phyloP scores from a whole-genome alignment of 2,797 vertebrate species.

The Thripadectes ignobilis region DNA sequence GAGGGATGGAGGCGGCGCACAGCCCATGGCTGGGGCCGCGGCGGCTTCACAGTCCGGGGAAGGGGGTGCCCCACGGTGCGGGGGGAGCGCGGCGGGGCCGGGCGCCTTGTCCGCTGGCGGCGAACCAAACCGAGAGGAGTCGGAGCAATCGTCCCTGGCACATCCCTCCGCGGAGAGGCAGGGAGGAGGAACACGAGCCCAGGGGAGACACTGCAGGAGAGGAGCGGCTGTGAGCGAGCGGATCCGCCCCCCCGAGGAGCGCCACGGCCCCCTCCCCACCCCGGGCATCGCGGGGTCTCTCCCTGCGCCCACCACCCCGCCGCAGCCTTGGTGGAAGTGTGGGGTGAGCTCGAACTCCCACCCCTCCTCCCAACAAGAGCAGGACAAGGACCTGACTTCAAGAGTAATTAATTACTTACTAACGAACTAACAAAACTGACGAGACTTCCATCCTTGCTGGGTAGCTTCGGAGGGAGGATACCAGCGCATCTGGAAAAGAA shows the following conservation, averaged over 20 bases:
- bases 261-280: not conserved
- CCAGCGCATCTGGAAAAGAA: constrained; percentile 95
- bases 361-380: not conserved
- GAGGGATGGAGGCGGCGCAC: not conserved
- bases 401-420: constrained; percentile 81
- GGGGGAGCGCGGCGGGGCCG: not conserved
- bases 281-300: fast-evolving
- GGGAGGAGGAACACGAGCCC: not conserved
- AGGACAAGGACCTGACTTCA: not conserved
- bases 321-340: fast-evolving
- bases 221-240: not conserved
- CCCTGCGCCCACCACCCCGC: not conserved
- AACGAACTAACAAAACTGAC: constrained; percentile 94
- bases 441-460: constrained; percentile 98
- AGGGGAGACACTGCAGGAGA: constrained; percentile 29
- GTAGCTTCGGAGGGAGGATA: constrained; percentile 94
- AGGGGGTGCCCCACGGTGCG: not conserved
- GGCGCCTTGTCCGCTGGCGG: not conserved
- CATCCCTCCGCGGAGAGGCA: constrained; percentile 39
- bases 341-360: not conserved
- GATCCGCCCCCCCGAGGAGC: fast-evolving
- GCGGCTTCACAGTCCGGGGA: constrained; percentile 25
- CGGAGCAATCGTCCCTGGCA: constrained; percentile 34
- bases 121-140: not conserved
- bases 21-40: not conserved